phyloP scores from a whole-genome alignment of 2,797 vertebrate species.

The Dicrostonyx torquatus region DNA sequence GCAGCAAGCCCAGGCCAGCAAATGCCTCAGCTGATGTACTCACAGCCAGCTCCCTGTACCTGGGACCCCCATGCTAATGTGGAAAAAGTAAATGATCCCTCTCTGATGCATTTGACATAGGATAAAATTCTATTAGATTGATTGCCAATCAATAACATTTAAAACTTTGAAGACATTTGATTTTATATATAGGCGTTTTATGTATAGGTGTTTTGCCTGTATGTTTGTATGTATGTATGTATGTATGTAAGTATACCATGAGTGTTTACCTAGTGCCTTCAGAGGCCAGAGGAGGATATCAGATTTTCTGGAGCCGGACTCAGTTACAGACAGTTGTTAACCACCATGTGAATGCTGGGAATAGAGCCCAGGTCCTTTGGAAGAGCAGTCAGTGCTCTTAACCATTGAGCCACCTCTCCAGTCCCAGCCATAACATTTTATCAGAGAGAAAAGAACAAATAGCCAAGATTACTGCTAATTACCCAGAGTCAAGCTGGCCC shows the following conservation, averaged over 20 bases:
- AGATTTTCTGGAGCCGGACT: too few relatives aligned
- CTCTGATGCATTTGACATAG: background rate
- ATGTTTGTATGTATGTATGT: too few relatives aligned
- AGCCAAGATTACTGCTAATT: background rate
- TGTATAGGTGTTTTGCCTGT: too few relatives aligned
- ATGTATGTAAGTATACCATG: background rate
- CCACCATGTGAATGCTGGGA: background rate
- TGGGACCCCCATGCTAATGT: background rate
- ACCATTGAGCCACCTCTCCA: background rate
- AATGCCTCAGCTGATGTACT: background rate
- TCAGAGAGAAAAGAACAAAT: background rate
- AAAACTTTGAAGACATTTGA: background rate
- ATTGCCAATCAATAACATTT: background rate
- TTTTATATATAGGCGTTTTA: background rate
- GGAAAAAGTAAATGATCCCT: background rate
- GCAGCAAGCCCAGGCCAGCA: background rate
- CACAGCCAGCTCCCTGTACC: background rate
- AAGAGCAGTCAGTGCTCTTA: background rate
- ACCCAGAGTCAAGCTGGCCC: background rate
- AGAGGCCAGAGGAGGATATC: background rate
- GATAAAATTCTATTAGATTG: background rate
- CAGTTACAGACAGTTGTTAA: background rate
- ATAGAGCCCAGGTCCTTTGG: background rate
- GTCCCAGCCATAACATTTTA: background rate
- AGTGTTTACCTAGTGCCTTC: background rate